Evolutionary conservation across 1,140 invertebrate genomes (phyloP).

Genomic region (Drusus annulatus): DNA sequence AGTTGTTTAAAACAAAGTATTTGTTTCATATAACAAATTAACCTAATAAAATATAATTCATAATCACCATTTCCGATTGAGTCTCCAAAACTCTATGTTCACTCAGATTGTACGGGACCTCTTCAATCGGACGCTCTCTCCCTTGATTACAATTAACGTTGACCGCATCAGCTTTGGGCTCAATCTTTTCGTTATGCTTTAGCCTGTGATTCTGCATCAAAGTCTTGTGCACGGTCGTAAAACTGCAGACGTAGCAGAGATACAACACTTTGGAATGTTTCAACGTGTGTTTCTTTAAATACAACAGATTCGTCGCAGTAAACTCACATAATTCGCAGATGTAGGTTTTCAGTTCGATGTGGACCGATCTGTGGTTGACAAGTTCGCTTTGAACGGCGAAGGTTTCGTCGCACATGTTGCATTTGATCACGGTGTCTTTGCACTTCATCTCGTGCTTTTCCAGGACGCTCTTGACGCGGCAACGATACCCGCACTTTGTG

Average conservation of each 20-base stretch:
- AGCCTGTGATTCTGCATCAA: constrained; percentile 12
- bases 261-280: constrained; percentile 31
- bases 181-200: constrained; percentile 6
- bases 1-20: too few species aligned
- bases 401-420: constrained; percentile 2
- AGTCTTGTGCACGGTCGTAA: constrained; percentile 16
- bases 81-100: background rate
- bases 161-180: background rate
- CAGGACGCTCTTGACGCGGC: background rate
- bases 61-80: constrained; percentile 9
- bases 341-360: background rate
- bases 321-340: constrained; percentile 23
- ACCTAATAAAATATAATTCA: too few species aligned
- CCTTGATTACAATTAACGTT: background rate
- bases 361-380: background rate
- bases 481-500: background rate
- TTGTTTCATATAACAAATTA: too few species aligned
- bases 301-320: background rate
- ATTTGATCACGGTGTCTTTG: background rate
- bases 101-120: background rate
- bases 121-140: background rate
- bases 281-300: constrained; percentile 16
- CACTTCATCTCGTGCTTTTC: constrained; percentile 20
- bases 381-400: background rate
- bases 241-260: constrained; percentile 12